These are phyloP conservation scores for Schizopygopsis pylzovi DNA, from an alignment of 2,797 vertebrate species.

Conservation along the genomic window DNA sequence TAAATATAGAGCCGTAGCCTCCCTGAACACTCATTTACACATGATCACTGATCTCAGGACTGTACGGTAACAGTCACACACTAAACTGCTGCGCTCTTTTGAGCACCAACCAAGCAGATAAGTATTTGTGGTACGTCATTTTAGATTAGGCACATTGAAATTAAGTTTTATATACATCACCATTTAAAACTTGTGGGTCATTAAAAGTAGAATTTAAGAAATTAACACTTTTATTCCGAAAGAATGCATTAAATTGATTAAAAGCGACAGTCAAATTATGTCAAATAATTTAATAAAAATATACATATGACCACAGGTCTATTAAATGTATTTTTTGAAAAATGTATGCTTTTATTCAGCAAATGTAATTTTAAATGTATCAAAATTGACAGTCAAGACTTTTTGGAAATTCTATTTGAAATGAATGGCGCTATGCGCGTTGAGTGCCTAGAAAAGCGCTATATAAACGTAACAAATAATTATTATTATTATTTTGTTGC, in stretches of 20 bases:
- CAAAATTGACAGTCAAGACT: too few relatives aligned
- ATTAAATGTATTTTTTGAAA: neutral
- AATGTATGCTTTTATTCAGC: neutral
- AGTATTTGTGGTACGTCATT: neutral
- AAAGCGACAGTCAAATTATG: too few relatives aligned
- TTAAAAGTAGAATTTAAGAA: neutral
- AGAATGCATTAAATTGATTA: too few relatives aligned
- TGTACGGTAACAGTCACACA: constrained; percentile 2
- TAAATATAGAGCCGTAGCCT: constrained; percentile 73
- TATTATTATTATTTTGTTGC: neutral
- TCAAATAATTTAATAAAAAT: too few relatives aligned
- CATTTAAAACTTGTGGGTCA: neutral
- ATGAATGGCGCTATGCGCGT: neutral
- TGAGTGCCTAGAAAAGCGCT: too few relatives aligned
- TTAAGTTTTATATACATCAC: neutral
- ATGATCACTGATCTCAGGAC: constrained; percentile 31
- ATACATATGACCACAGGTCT: neutral
- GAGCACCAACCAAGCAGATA: neutral
- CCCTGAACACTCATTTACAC: constrained; percentile 18
- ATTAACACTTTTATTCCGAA: neutral
- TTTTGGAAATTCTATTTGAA: neutral
- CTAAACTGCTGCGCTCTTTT: neutral
- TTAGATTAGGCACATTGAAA: neutral
- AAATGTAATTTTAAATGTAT: neutral
- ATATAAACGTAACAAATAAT: too few relatives aligned